phyloP scores from a whole-genome alignment of 1,140 invertebrate species.

The Neodiprion lecontei region DNA sequence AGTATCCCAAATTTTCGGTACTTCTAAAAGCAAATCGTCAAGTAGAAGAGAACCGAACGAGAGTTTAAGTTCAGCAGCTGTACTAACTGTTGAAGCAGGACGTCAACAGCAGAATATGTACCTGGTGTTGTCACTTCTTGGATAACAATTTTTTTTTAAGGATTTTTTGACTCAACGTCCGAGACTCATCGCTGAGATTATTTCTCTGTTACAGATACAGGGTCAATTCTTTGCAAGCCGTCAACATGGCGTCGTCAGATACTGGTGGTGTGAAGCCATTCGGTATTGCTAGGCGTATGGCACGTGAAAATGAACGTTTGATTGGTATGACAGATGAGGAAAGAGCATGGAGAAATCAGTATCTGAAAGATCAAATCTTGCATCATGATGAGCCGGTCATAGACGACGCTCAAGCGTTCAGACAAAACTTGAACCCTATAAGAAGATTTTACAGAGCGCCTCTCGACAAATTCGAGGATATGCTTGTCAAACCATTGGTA shows the following conservation, averaged over 20 bases:
- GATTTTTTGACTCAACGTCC: too few species aligned
- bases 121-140: too few species aligned
- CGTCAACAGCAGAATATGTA: too few species aligned
- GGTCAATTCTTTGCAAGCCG: conserved; percentile 24
- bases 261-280: conserved; percentile 74
- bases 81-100: too few species aligned
- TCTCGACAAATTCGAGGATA: conserved; percentile 67
- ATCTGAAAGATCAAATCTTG: conserved; percentile 82
- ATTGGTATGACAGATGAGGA: conserved; percentile 85
- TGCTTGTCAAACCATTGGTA: conserved; percentile 31
- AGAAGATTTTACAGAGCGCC: conserved; percentile 77
- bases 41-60: too few species aligned
- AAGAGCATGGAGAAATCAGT: conserved; percentile 81
- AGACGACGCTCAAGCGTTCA: conserved; percentile 69
- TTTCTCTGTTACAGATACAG: conserved; percentile 8
- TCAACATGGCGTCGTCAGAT: conserved; percentile 44
- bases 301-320: conserved; percentile 76
- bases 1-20: too few species aligned
- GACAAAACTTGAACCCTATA: conserved; percentile 77
- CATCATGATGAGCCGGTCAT: conserved; percentile 73
- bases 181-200: neutral
- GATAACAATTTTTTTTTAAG: too few species aligned
- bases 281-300: conserved; percentile 76
- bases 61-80: too few species aligned
- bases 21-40: too few species aligned